A percentile compares a stretch with the other conserved stretches of the same genome.
Conservation (phyloP, 2,797 vertebrate species). For the Tenualosa thibaudeaui region DNA sequence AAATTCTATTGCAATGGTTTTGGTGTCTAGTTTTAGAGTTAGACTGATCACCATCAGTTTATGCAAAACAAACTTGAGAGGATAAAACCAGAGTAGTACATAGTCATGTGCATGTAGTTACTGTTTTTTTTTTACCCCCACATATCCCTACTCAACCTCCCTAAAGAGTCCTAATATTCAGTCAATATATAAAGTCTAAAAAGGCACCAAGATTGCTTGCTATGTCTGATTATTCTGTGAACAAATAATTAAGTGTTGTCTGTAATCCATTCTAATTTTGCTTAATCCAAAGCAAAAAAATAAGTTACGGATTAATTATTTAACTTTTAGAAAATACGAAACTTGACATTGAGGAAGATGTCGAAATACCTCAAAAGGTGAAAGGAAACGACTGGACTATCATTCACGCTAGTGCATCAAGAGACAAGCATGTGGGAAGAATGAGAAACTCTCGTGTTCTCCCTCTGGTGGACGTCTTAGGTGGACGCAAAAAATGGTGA, state of each 20-base stretch:
- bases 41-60: not conserved
- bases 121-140: no score
- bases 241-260: no score
- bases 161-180: not conserved
- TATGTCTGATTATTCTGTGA: no score
- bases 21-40: not conserved
- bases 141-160: not conserved
- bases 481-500: conserved; percentile 35
- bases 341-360: no score
- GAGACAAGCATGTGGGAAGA: not conserved
- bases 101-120: not conserved
- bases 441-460: conserved; percentile 26
- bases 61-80: not conserved
- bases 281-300: no score
- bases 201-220: no score
- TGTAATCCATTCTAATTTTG: no score
- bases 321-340: no score
- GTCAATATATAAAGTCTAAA: no score
- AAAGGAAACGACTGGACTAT: no score
- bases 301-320: no score
- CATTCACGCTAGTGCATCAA: not conserved
- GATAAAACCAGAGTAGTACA: not conserved
- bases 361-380: no score
- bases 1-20: conserved; percentile 6
- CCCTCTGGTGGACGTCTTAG: conserved; percentile 58